These are phyloP conservation scores for Palythoa caribaeorum DNA, from an alignment of 92 coral and sea anemone species.

Conservation along the genomic window DNA sequence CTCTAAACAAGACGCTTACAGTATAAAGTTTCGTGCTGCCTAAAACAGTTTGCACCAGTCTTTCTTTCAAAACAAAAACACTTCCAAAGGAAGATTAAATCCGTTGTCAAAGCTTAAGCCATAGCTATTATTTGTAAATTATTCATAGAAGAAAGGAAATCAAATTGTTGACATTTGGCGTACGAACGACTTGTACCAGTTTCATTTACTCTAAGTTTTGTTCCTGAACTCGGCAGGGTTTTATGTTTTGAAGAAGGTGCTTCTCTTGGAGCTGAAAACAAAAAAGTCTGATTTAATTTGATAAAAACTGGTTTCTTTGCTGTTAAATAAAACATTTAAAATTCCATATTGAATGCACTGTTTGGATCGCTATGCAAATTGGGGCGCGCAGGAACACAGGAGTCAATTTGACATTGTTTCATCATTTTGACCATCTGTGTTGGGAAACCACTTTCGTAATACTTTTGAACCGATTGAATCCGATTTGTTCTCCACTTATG, in stretches of 20 bases:
- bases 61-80: not conserved
- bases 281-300: not conserved
- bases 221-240: not conserved
- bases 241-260: not conserved
- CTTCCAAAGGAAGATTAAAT: slow-evolving; percentile 11
- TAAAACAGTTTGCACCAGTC: slow-evolving; percentile 14
- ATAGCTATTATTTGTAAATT: slow-evolving; percentile 26
- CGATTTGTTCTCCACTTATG: not conserved
- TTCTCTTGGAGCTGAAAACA: not conserved
- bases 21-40: slow-evolving; percentile 16
- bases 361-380: slow-evolving; percentile 45
- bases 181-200: not conserved
- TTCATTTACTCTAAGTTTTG: not conserved
- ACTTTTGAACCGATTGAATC: not conserved
- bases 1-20: slow-evolving; percentile 39
- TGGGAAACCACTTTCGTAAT: slow-evolving; percentile 9
- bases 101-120: slow-evolving; percentile 12
- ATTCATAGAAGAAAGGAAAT: slow-evolving; percentile 39
- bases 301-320: not conserved
- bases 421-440: slow-evolving; percentile 31
- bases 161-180: slow-evolving; percentile 36
- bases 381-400: slow-evolving; percentile 22
- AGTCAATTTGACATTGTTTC: slow-evolving; percentile 26
- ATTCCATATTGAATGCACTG: slow-evolving; percentile 9
- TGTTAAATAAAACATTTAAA: slow-evolving; percentile 3